Percentiles rank a stretch among this genome's conserved stretches.
Evolutionary conservation across 2,113 vertebrate species (phyloP).

Genomic region (Dipodomys merriami): DNA sequence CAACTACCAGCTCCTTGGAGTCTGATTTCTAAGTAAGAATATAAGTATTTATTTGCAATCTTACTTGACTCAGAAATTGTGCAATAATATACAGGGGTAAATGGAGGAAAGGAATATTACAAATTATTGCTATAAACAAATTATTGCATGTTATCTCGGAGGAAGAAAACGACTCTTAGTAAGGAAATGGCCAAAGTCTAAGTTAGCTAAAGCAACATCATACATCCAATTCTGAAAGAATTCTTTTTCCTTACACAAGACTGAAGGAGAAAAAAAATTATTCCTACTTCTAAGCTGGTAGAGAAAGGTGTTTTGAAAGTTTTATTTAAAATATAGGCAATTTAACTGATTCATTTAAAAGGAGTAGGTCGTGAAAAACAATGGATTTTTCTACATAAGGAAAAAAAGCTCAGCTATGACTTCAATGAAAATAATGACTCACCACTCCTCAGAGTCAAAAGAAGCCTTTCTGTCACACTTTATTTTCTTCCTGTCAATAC

Average conservation of each 20-base stretch:
- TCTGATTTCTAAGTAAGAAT: conserved; percentile 6
- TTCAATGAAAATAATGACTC: conserved; percentile 83
- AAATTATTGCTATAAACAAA: not conserved
- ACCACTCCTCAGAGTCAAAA: conserved; percentile 71
- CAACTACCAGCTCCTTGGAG: not conserved
- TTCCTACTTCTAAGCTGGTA: conserved; percentile 69
- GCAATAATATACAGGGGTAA: not conserved
- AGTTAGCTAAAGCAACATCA: not conserved
- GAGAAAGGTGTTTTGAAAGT: conserved; percentile 68
- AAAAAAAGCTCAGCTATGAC: conserved; percentile 73
- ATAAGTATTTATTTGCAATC: not conserved
- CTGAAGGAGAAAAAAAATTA: conserved; percentile 63
- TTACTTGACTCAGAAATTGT: not conserved
- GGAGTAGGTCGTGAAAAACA: conserved; percentile 77
- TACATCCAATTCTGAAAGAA: not conserved
- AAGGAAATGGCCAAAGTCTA: not conserved
- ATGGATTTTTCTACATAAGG: conserved; percentile 73
- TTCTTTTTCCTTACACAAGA: conserved; percentile 68
- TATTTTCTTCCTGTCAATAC: conserved; percentile 79
- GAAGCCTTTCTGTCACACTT: conserved; percentile 68
- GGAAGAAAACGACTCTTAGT: not conserved
- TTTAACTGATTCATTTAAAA: conserved; percentile 76
- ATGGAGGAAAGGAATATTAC: not conserved
- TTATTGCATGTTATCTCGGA: not conserved
- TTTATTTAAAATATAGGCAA: conserved; percentile 64